These are phyloP conservation scores for Ennomos quercinarius DNA, from an alignment of 2,888 invertebrate genomes.

Conservation along the genomic window DNA sequence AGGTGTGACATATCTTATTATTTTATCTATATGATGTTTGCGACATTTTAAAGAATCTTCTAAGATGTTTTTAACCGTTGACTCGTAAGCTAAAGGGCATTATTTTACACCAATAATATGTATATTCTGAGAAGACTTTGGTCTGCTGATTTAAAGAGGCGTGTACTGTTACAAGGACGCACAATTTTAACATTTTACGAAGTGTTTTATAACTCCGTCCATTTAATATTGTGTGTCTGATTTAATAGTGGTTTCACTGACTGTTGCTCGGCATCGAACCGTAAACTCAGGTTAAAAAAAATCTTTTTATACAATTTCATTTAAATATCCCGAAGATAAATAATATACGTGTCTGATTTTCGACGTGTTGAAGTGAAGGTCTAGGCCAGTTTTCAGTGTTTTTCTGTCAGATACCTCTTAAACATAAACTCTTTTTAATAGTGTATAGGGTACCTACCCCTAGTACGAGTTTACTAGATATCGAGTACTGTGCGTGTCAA, in stretches of 20 bases:
- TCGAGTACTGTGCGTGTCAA: too few relatives aligned
- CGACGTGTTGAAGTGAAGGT: too few relatives aligned
- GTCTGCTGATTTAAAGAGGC: slow-evolving; percentile 26
- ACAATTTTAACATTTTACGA: slow-evolving; percentile 72
- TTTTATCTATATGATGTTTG: slow-evolving; percentile 47
- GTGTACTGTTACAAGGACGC: slow-evolving; percentile 65
- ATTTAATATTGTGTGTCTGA: slow-evolving; percentile 64
- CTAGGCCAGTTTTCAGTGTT: too few relatives aligned
- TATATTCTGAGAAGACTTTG: slow-evolving; percentile 47
- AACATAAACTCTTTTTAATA: too few relatives aligned
- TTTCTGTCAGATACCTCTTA: too few relatives aligned
- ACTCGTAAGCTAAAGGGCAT: slow-evolving; percentile 73
- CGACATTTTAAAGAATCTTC: slow-evolving; percentile 43
- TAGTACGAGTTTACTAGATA: too few relatives aligned
- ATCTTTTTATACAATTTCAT: too few relatives aligned
- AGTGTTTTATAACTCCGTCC: slow-evolving; percentile 76
- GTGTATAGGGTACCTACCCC: too few relatives aligned
- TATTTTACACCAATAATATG: slow-evolving; percentile 60
- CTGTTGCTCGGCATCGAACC: slow-evolving; percentile 42
- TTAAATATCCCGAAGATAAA: too few relatives aligned
- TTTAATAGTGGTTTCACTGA: slow-evolving; percentile 53
- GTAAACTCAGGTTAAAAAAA: background rate
- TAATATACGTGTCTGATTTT: too few relatives aligned
- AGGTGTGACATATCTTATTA: slow-evolving; percentile 52
- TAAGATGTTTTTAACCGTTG: slow-evolving; percentile 44